These are phyloP conservation scores for Falco cherrug DNA, from an alignment of 2,797 vertebrate genomes.

Conservation along the genomic window DNA sequence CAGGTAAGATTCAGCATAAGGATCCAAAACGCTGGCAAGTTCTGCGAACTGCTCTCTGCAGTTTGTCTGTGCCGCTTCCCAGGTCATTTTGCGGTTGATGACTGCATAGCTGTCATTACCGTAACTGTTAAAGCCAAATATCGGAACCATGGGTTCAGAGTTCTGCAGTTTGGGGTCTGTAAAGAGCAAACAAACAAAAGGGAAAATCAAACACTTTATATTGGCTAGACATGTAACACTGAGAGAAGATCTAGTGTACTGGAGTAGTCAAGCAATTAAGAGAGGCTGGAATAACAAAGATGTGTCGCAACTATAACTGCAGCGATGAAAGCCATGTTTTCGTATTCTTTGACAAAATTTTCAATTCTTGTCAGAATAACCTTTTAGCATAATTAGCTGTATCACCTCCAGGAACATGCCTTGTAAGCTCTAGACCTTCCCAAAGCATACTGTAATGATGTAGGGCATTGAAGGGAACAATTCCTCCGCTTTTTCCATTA, in stretches of 20 bases:
- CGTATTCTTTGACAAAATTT: neutral
- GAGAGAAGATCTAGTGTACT: neutral
- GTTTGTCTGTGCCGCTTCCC: constrained; percentile 87
- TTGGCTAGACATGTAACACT: neutral
- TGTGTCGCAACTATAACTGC: neutral
- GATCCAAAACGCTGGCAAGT: constrained; percentile 82
- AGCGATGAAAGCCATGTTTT: neutral
- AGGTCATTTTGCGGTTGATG: constrained; percentile 84
- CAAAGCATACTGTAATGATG: neutral
- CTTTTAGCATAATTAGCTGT: neutral
- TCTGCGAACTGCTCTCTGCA: constrained; percentile 87
- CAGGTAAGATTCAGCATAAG: constrained; percentile 77
- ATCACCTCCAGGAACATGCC: neutral
- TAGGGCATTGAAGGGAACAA: neutral
- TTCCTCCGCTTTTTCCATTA: neutral
- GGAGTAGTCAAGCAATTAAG: neutral
- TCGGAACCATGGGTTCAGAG: constrained; percentile 57
- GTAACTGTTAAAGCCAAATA: constrained; percentile 74
- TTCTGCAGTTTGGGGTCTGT: constrained; percentile 79
- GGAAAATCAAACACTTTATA: neutral
- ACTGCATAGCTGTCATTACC: constrained; percentile 84
- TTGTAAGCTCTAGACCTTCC: neutral
- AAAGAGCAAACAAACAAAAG: neutral
- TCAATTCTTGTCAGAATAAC: neutral
- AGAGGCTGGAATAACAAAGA: neutral